Evolutionary conservation across 2,888 invertebrate species (phyloP).

Genomic region (Drosophila parthenogenetica): DNA sequence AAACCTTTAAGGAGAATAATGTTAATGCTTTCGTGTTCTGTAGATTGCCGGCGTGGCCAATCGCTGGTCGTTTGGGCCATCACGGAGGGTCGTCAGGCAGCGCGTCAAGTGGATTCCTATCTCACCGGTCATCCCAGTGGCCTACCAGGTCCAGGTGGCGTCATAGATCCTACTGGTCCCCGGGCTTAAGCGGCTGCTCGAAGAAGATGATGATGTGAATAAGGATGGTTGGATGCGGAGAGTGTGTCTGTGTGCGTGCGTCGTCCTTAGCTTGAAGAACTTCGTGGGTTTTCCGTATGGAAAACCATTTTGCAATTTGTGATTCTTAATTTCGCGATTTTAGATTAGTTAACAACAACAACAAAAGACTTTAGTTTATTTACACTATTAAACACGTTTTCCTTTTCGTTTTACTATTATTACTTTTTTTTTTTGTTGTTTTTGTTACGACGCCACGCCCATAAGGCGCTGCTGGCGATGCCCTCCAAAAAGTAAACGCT

Average conservation of each 20-base stretch:
- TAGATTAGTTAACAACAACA: conserved; percentile 71
- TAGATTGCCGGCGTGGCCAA: conserved; percentile 99
- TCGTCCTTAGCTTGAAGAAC: conserved; percentile 61
- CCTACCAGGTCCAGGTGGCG: conserved; percentile 97
- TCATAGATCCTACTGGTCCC: conserved; percentile 86
- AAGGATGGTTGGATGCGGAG: conserved; percentile 28
- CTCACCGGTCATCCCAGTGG: conserved; percentile 90
- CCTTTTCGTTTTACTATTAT: conserved; percentile 45
- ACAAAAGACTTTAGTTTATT: conserved; percentile 74
- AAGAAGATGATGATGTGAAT: conserved; percentile 5
- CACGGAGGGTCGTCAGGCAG: conserved; percentile 98
- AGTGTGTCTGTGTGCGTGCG: conserved; percentile 67
- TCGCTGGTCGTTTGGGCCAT: conserved; percentile 99
- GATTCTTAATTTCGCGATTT: conserved; percentile 79
- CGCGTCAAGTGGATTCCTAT: conserved; percentile 95
- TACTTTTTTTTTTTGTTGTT: conserved; percentile 15
- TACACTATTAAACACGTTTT: conserved; percentile 65
- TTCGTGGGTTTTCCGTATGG: conserved; percentile 43
- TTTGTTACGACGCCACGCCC: conserved; percentile 50
- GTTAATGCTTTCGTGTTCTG: background rate
- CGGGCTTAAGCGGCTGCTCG: conserved; percentile 60
- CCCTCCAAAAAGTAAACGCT: conserved; percentile 63
- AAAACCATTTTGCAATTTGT: conserved; percentile 67
- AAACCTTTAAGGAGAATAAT: background rate
- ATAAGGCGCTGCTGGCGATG: conserved; percentile 51